A percentile compares a stretch with the other conserved stretches of the same genome.
phyloP scores from a whole-genome alignment of 2,888 invertebrate species.

The Drosophila leonis region DNA sequence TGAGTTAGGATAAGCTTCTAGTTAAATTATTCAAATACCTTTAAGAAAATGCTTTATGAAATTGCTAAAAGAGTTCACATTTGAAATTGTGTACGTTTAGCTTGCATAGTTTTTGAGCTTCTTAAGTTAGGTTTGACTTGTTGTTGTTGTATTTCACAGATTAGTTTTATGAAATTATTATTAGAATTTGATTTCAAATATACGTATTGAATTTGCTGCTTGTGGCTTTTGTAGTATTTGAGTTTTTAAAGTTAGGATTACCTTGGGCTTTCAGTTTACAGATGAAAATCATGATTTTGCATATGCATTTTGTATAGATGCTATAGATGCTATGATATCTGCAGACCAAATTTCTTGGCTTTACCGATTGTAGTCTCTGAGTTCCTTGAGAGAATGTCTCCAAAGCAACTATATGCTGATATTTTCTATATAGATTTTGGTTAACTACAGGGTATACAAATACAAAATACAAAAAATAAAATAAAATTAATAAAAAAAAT shows the following conservation, averaged over 20 bases:
- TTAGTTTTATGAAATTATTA: not conserved
- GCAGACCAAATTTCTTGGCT: not conserved
- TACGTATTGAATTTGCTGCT: not conserved
- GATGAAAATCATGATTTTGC: accelerated
- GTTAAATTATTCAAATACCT: no score
- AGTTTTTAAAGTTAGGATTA: not conserved
- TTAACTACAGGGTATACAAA: constrained; percentile 37
- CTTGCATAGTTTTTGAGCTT: not conserved
- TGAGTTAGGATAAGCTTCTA: not conserved
- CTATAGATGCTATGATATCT: not conserved
- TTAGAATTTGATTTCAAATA: not conserved
- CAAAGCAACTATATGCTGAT: not conserved
- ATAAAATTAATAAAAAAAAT: constrained; percentile 16
- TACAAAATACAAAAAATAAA: constrained; percentile 19
- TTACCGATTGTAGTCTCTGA: not conserved
- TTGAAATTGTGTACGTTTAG: not conserved
- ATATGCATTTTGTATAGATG: not conserved
- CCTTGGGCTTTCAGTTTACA: no score
- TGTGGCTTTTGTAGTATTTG: not conserved
- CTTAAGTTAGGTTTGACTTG: not conserved
- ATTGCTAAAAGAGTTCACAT: not conserved
- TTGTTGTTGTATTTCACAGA: not conserved
- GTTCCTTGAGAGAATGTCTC: not conserved
- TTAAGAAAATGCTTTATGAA: not conserved
- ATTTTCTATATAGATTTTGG: not conserved